Evolutionary conservation across 2,113 vertebrate species (phyloP).

Genomic region (Taurulus bubalis): DNA sequence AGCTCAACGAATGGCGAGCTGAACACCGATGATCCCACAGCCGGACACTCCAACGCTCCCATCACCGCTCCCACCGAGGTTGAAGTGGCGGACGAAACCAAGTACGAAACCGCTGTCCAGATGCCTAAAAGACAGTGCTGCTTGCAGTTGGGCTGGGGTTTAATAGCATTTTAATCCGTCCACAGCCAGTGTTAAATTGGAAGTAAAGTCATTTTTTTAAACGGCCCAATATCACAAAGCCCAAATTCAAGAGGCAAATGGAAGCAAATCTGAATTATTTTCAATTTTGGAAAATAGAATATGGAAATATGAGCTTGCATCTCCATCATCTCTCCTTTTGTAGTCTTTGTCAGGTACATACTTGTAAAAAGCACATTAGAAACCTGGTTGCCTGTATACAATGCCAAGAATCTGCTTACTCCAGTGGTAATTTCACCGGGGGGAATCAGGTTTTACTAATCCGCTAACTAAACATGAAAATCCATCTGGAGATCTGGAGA

Average conservation of each 20-base stretch:
- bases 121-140: not conserved
- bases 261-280: not conserved
- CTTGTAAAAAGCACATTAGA: not conserved
- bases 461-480: no score
- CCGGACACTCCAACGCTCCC: constrained; percentile 97
- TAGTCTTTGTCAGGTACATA: not conserved
- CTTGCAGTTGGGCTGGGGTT: not conserved
- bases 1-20: constrained; percentile 98
- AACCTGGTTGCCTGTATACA: no score
- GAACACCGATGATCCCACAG: constrained; percentile 95
- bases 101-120: constrained; percentile 82
- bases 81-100: constrained; percentile 96
- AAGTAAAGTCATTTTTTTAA: not conserved
- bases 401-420: no score
- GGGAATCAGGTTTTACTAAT: no score
- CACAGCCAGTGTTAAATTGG: not conserved
- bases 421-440: no score
- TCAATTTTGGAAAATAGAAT: no score
- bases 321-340: not conserved
- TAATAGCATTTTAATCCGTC: not conserved
- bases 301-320: no score
- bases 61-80: constrained; percentile 96
- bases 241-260: not conserved
- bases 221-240: not conserved
- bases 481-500: no score